Base-by-base conservation (phyloP, 2,888 invertebrate genomes). In the Euplexia lucipara region DNA sequence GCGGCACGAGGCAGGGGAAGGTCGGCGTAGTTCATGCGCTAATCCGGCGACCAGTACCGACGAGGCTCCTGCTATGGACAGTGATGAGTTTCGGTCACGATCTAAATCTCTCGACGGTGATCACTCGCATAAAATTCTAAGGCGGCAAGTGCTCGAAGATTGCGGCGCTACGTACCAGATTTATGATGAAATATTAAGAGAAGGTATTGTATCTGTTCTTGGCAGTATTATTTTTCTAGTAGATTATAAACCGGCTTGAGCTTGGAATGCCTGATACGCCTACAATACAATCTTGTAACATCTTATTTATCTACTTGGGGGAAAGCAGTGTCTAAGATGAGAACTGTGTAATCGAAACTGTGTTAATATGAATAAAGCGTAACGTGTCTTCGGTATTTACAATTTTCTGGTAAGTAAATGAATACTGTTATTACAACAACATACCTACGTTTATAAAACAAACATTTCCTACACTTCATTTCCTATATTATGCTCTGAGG, bases 101-200 rank as follows among this genome's bases (percentile, higher is more conserved):
- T 98, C 98, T 44, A 98, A 98, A 86, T 98, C 98, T 52, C 93
- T 98, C 79, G 98, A 98, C 88, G 96, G 94, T 8, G 96, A 95
- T 59, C 91, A 96, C 51, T 91, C 96, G 53, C 90, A 95, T 44
- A 88, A 86, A 78, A 67, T 88, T 45, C 51, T 82, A 8, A 85
- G 74, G 62, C 91, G 95, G 77, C 95, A 95, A 67, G 91, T 96
- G 65, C 92, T 97, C n/a, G 96, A 96, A 69, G 98, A 98, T 86
- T 98, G 98, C 86, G 98, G 97, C 56, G 96, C 97, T 9, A 98
- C 98, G 6, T 98, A 98, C 87, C 96, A 96, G 87, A 98, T 98
- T 83, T 98, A 96, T 89, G 98, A 98, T 78, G 96, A 96, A 78
- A 98, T 98, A 85, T 94, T 98, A 30, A 90, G 87, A 89, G 93